phyloP scores from a whole-genome alignment of 1,140 invertebrate genomes.

The Pseudomyrmex cubaensis region DNA sequence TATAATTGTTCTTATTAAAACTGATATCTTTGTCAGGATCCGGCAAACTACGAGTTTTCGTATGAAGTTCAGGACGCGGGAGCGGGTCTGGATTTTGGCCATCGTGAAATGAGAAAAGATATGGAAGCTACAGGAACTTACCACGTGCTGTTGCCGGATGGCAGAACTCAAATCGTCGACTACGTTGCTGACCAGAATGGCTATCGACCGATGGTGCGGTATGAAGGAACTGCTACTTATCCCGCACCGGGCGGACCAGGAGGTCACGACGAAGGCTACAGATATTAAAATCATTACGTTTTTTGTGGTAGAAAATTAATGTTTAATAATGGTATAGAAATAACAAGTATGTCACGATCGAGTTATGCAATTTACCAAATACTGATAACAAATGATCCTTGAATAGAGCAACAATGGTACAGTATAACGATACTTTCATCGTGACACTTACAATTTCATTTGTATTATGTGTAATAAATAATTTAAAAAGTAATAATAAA shows the following conservation, averaged over 20 bases:
- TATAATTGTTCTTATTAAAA: not conserved
- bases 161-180: slow-evolving; percentile 88
- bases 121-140: slow-evolving; percentile 88
- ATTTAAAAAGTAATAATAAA: not conserved
- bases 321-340: slow-evolving; percentile 1
- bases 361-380: not conserved
- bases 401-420: not conserved
- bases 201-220: slow-evolving; percentile 89
- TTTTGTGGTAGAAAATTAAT: not conserved
- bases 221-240: slow-evolving; percentile 87
- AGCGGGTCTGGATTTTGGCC: slow-evolving; percentile 87
- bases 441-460: not conserved
- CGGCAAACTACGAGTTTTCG: slow-evolving; percentile 89
- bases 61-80: slow-evolving; percentile 88
- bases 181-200: slow-evolving; percentile 88
- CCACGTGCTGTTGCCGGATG: slow-evolving; percentile 88
- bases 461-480: slow-evolving; percentile 40
- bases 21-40: slow-evolving; percentile 83
- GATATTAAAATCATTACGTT: slow-evolving; percentile 81
- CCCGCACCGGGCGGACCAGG: slow-evolving; percentile 75
- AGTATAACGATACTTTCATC: not conserved
- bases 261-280: slow-evolving; percentile 85
- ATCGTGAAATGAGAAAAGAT: slow-evolving; percentile 88
- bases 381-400: too few relatives aligned
- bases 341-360: not conserved